Conservation (phyloP, 2,888 invertebrate species). For the Hermaeophaga mercurialis region DNA sequence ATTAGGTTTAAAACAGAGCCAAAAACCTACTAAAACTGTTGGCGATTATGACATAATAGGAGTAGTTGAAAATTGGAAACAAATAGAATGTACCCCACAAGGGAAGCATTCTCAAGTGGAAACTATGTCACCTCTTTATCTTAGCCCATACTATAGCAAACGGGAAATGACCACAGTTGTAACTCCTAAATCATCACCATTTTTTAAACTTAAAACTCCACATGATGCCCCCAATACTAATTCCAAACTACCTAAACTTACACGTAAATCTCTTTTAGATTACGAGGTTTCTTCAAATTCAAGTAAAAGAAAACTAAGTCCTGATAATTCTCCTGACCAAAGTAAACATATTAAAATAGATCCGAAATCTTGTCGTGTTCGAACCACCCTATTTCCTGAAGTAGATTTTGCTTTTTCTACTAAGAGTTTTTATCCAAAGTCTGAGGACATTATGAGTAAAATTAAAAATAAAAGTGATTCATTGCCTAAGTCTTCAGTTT, state of each 20-base stretch:
- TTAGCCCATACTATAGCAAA: slow-evolving; percentile 37
- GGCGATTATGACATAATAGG: slow-evolving; percentile 41
- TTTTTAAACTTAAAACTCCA: slow-evolving; percentile 52
- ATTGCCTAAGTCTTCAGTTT: slow-evolving; percentile 15
- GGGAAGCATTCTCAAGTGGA: slow-evolving; percentile 24
- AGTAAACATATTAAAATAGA: slow-evolving; percentile 36
- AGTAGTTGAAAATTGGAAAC: slow-evolving; percentile 32
- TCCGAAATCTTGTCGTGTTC: slow-evolving; percentile 50
- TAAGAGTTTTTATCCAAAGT: slow-evolving; percentile 64
- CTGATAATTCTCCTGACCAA: slow-evolving; percentile 35
- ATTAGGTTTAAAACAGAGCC: slow-evolving; percentile 16
- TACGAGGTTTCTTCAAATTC: slow-evolving; percentile 36
- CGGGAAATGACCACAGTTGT: slow-evolving; percentile 29
- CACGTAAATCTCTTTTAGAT: slow-evolving; percentile 50
- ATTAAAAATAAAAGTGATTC: slow-evolving; percentile 17
- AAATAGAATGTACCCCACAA: slow-evolving; percentile 32
- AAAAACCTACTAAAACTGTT: slow-evolving; percentile 25
- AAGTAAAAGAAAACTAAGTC: slow-evolving; percentile 38
- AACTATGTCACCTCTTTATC: slow-evolving; percentile 43
- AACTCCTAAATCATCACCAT: slow-evolving; percentile 45
- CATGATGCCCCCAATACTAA: slow-evolving; percentile 50
- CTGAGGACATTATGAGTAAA: slow-evolving; percentile 38
- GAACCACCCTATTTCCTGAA: slow-evolving; percentile 54
- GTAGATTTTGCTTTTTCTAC: slow-evolving; percentile 58
- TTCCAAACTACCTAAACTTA: slow-evolving; percentile 47